Base-by-base conservation (phyloP, 2,797 vertebrate genomes). In the Vespertilio murinus region DNA sequence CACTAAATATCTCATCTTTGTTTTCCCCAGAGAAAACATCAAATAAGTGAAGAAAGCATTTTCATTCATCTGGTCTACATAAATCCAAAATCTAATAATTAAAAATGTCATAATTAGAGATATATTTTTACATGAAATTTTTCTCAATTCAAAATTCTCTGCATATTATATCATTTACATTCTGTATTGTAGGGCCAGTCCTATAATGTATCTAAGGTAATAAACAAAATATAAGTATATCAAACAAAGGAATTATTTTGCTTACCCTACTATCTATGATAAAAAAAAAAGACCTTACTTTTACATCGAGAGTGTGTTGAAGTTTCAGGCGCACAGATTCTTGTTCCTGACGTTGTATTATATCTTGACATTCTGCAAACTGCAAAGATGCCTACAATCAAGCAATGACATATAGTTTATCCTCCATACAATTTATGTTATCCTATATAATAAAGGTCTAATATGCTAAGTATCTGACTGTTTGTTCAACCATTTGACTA, bases 281-380 rank as follows among this genome's bases (percentile, higher is more conserved):
- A 23, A 17, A 10, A 65, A 79, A 79, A 56, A 61, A 11, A 14
- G 40, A 3, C 25, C 97, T 94, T 97, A 99, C 99, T 98, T 99
- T 99, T 33, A 99, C 88, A 93, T 99, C 98, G 96, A 99, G 96
- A 38, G 98, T 97, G 71, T 99, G 99, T 40, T 98, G 98, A 82
- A 99, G 98, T 93, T 99, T 99, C 70, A 99, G 97, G 40, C 97
- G 97, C 94, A 98, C 97, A 5, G 98, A 98, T 49, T 99, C 98
- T 96, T 99, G 99, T 14, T 99, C 98, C 92, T 98, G 98, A 87
- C 97, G 98, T 96, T 99, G 99, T 97, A 99, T 98, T 94, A 98
- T 98, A 92, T 98, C 98, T 95, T 99, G 99, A 96, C 99, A 99
- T 97, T 99, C 98, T 88, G 98, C 98, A 97, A 99, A 98, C 92